Base-by-base conservation (phyloP, 2,797 vertebrate species). In the Adelosebastes latens region DNA sequence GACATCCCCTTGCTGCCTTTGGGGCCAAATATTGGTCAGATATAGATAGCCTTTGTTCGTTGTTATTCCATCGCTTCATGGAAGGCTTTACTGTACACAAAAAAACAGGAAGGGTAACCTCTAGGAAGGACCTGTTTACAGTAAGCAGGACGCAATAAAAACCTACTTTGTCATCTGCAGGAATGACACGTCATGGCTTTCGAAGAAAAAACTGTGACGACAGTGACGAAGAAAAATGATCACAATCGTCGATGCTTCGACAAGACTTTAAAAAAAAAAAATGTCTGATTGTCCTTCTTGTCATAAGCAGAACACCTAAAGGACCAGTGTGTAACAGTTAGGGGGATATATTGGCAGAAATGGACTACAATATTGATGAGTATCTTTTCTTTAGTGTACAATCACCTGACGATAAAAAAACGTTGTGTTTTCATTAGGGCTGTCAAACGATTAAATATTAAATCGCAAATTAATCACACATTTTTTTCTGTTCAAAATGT, bases 61-160 rank as follows among this genome's bases (percentile, higher is more conserved):
- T 74, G 66, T 49, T 58, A 42, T 88, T 80, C 67, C 36, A 68
- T 67, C 39, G 39, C 67, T 79, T 88, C 74, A 49, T 69, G 60
- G 25, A 67, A 55, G 34, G 77, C 61, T 86, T 88, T 61, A 65
- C 52, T 83, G 83, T 62, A 66, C 55, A 87, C 76, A 80, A 58
- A 34, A 34, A 20, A 7, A 42, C 53, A 32, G 12, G n/a, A 25
- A 20, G 69, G 73, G 24, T 61, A 71, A 67, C 69, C 39, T 59
- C 24, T 4, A 22, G 22, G 46, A 60, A 46, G 5, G 25, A 67
- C 16, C 0, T 39, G 27, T 78, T 76, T 81, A 82, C 78, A 63
- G 85, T 65, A 73, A 79, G 82, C 60, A 79, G 0, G 3, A 53
- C 36, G 52, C 20, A 25, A 8, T 42, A 55, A 55, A 64, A 67